Evolutionary conservation across 30 jellyfish, hydroid and myxozoan species (phyloP).

Genomic region (Hydra vulgaris): DNA sequence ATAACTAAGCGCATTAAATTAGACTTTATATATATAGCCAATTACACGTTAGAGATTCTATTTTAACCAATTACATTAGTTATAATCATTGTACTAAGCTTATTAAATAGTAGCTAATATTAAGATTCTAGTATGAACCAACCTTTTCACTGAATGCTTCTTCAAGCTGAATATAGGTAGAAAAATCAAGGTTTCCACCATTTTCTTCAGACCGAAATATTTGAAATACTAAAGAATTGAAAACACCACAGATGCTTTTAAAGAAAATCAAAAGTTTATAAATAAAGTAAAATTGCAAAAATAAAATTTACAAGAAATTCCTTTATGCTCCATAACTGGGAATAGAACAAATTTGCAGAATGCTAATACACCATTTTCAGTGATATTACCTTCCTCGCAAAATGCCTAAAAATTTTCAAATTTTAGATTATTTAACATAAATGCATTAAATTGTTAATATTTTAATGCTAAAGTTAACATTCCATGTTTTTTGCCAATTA

Average conservation of each 20-base stretch:
- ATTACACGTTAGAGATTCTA: too few species aligned
- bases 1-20: too few species aligned
- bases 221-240: constrained; percentile 32
- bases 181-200: constrained; percentile 74
- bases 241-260: neutral
- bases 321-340: constrained; percentile 71
- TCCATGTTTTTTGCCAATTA: too few species aligned
- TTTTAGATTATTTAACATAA: neutral
- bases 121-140: too few species aligned
- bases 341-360: constrained; percentile 84
- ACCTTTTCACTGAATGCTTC: constrained; percentile 67
- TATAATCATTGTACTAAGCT: too few species aligned
- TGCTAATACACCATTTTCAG: constrained; percentile 82
- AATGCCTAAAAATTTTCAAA: constrained; percentile 53
- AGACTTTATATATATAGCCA: too few species aligned
- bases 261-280: constrained; percentile 2
- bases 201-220: constrained; percentile 69
- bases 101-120: too few species aligned
- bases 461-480: too few species aligned
- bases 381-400: constrained; percentile 95
- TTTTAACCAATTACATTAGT: too few species aligned
- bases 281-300: neutral
- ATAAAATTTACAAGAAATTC: constrained; percentile 30
- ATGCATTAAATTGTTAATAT: too few species aligned
- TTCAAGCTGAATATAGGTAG: constrained; percentile 58